Evolutionary conservation across 1,140 invertebrate genomes (phyloP).

Genomic region (Orius insidiosus): DNA sequence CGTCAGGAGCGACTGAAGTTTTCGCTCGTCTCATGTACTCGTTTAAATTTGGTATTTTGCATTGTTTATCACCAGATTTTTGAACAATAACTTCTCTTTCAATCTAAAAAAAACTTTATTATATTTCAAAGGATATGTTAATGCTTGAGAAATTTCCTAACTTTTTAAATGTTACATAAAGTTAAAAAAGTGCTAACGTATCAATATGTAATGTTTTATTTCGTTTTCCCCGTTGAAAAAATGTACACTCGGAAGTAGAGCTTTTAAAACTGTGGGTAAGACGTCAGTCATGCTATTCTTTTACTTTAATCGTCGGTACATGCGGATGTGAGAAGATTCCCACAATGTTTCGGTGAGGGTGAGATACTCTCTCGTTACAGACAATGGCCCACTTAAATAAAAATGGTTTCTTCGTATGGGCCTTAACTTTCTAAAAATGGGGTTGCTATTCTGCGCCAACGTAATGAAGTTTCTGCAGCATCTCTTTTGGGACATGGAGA

Average conservation of each 20-base stretch:
- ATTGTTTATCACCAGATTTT: slow-evolving; percentile 49
- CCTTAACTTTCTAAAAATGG: not conserved
- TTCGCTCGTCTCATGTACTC: slow-evolving; percentile 44
- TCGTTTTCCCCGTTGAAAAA: not conserved
- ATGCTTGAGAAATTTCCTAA: not conserved
- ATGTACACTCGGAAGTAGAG: not conserved
- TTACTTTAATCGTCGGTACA: not conserved
- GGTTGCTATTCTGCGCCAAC: not conserved
- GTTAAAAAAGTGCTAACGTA: not conserved
- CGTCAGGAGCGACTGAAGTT: slow-evolving; percentile 48
- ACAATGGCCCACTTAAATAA: too few species aligned
- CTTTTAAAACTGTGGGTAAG: not conserved
- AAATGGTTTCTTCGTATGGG: too few species aligned
- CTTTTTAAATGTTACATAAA: not conserved
- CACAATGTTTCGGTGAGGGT: not conserved
- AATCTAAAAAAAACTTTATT: slow-evolving; percentile 33
- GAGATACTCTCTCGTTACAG: not conserved
- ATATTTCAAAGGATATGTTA: not conserved
- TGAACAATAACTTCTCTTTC: slow-evolving; percentile 48
- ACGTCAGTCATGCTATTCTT: slow-evolving; percentile 1
- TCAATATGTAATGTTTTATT: not conserved
- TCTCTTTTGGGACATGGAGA: slow-evolving; percentile 23
- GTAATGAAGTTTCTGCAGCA: slow-evolving; percentile 51
- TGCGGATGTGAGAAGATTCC: not conserved
- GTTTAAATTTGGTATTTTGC: slow-evolving; percentile 53